Evolutionary conservation across 2,888 invertebrate genomes (phyloP).

Genomic region (Leptopilina myrica): DNA sequence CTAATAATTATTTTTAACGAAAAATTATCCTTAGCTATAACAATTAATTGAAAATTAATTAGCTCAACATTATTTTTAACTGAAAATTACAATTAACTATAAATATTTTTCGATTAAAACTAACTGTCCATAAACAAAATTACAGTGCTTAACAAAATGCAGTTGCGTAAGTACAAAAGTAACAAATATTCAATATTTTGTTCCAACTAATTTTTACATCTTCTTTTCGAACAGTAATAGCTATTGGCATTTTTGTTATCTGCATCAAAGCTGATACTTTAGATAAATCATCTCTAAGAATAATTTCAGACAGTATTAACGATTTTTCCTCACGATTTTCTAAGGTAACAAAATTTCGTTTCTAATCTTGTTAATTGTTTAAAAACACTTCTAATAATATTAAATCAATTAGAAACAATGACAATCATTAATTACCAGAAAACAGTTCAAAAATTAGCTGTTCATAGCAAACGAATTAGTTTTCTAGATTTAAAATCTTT

Average conservation of each 20-base stretch:
- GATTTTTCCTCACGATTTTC: slow-evolving; percentile 31
- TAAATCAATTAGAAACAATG: neutral
- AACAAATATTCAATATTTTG: neutral
- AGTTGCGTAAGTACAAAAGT: slow-evolving; percentile 4
- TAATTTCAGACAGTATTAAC: slow-evolving; percentile 18
- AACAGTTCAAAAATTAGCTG: no score
- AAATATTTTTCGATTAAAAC: no score
- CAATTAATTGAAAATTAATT: no score
- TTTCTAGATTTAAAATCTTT: neutral
- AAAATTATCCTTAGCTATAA: no score
- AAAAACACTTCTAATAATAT: neutral
- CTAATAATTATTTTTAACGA: no score
- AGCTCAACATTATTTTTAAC: no score
- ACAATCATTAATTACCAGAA: no score
- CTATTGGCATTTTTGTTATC: slow-evolving; percentile 7
- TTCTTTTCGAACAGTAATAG: neutral
- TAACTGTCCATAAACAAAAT: no score
- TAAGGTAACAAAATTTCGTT: neutral
- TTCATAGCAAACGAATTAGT: neutral
- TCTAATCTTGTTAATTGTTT: neutral
- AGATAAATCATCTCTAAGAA: slow-evolving; percentile 15
- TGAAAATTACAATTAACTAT: no score
- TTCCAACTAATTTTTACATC: neutral
- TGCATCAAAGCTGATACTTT: neutral
- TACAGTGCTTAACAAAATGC: neutral